Evolutionary conservation across 2,797 vertebrate species (phyloP).

Genomic region (Thripadectes ignobilis): DNA sequence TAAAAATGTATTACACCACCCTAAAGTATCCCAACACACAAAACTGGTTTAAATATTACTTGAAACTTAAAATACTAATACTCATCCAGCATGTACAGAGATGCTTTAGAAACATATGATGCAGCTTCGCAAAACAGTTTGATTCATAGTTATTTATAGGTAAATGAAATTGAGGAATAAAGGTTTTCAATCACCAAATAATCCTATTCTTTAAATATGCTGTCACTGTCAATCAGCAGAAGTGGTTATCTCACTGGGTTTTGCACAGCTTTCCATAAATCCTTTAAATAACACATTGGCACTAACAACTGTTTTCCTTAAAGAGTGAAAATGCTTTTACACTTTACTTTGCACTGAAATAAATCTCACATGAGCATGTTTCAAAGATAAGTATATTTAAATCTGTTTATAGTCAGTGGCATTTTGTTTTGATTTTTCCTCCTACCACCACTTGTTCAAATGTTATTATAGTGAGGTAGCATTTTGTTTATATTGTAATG

Average conservation of each 20-base stretch:
- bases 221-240: neutral
- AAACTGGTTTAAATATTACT: neutral
- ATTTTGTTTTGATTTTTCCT: slow-evolving; percentile 28
- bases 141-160: neutral
- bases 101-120: neutral
- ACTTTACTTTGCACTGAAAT: neutral
- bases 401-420: neutral
- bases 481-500: neutral
- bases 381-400: neutral
- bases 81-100: neutral
- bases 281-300: neutral
- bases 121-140: rapidly evolving
- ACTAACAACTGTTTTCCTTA: neutral
- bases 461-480: neutral
- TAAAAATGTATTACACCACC: neutral
- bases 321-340: neutral
- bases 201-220: neutral
- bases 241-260: neutral
- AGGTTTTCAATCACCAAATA: neutral
- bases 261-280: neutral
- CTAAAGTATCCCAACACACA: neutral
- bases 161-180: neutral
- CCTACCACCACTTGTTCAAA: neutral
- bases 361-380: neutral
- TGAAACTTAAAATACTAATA: neutral